Evolutionary conservation across 2,888 invertebrate species (phyloP), one percentile per base, ranked within the genome.

Genomic region (Cephus sareptanus): DNA sequence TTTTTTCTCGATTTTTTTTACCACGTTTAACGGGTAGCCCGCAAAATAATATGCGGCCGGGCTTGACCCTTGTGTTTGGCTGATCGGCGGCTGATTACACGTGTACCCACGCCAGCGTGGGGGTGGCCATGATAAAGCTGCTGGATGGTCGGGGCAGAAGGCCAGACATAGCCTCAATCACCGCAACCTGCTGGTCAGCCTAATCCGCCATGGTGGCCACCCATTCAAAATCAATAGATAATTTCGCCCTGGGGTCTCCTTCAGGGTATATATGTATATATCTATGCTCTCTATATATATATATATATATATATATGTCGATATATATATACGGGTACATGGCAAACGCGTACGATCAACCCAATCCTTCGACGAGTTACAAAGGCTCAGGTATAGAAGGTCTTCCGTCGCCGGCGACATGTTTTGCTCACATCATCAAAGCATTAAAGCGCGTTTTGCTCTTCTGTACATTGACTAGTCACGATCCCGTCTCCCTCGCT

Each of bases 21-120:
- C 15, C 40, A 40, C 23, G 15, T 40, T 40, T 23, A 6, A 4
- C 40, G 40, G 40, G 15, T 40, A 40, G 80, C 83, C 86, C 87
- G 83, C 85, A 86, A 88, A 90, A 88, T 89, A 90, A 89, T 88
- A 88, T 87, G 88, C 85, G 88, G 89, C 85, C 80, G 82, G 40
- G 86, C 80, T 85, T 82, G 86, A 87, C 85, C 87, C 88, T 84
- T 85, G 85, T 88, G 87, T 88, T 87, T 87, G 89, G 89, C 87
- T 88, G 89, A 89, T 90, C 89, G 87, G 90, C 83, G 90, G 90
- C 89, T 90, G 90, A 90, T 89, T 90, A 91, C 90, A 90, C 89
- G 90, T 90, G 91, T 91, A 89, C 23, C 40, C 40, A 85, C 83
- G 88, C 84, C 83, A 85, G 83, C 85, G 83, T 82, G 86, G 84